phyloP scores from a whole-genome alignment of 1,140 invertebrate species.

The Bombus haemorrhoidalis region DNA sequence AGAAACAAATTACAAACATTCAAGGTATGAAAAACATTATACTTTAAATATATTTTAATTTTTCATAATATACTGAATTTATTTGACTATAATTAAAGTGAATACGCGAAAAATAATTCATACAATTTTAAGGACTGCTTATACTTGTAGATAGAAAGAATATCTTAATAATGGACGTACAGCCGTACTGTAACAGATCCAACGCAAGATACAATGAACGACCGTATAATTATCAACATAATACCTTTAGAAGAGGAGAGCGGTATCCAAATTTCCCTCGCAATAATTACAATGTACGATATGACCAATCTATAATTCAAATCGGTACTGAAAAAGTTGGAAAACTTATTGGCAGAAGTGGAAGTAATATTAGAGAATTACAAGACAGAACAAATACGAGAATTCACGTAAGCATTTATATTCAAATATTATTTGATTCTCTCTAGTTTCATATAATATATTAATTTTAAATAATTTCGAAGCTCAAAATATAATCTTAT shows the following conservation, averaged over 20 bases:
- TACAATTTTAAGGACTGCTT: background rate
- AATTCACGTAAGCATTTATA: constrained; percentile 81
- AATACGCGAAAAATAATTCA: background rate
- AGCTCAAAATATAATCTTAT: background rate
- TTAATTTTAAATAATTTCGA: background rate
- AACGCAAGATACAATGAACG: no score
- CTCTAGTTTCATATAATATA: background rate
- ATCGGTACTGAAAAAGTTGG: constrained; percentile 76
- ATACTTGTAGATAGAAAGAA: background rate
- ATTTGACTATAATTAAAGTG: background rate
- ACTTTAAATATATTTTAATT: background rate
- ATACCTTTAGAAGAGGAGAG: background rate
- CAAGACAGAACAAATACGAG: constrained; percentile 84
- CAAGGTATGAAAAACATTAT: background rate
- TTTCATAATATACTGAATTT: no score
- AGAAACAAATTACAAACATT: no score
- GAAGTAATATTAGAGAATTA: constrained; percentile 89
- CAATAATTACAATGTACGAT: background rate
- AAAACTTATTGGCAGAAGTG: constrained; percentile 86
- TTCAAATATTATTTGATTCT: constrained; percentile 26
- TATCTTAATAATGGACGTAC: no score
- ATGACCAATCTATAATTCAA: constrained; percentile 22
- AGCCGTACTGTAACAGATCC: accelerated
- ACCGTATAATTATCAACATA: background rate
- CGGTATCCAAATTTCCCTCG: background rate